These are phyloP conservation scores for Drosophila setosimentum DNA, from an alignment of 2,888 invertebrate genomes.

Conservation along the genomic window DNA sequence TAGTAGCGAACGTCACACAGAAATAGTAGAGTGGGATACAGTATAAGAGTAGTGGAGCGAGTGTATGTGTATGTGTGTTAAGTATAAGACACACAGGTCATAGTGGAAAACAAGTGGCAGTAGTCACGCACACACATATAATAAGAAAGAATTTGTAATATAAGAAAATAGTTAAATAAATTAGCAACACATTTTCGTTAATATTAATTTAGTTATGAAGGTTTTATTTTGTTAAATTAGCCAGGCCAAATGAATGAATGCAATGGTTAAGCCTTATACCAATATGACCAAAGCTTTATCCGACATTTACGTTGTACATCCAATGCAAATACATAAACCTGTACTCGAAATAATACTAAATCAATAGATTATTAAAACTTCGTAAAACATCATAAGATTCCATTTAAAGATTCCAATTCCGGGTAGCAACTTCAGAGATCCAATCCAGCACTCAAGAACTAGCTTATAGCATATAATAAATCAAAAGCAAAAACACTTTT, in stretches of 20 bases:
- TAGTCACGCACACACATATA: constrained; percentile 68
- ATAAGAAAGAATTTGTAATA: constrained; percentile 61
- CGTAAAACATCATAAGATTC: background rate
- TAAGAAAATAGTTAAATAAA: constrained; percentile 37
- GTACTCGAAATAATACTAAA: background rate
- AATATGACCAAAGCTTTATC: constrained; percentile 1
- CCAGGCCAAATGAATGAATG: constrained; percentile 52
- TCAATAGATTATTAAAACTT: background rate
- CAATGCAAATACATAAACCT: background rate
- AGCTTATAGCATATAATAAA: constrained; percentile 34
- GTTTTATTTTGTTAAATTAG: constrained; percentile 33
- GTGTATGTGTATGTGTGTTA: constrained; percentile 32
- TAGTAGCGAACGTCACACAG: constrained; percentile 41
- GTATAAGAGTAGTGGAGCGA: constrained; percentile 34
- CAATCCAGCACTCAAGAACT: constrained; percentile 27
- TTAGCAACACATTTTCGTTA: constrained; percentile 39
- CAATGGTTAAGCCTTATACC: constrained; percentile 24
- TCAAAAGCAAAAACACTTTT: constrained; percentile 45
- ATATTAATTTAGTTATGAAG: constrained; percentile 23
- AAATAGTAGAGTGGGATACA: constrained; percentile 22
- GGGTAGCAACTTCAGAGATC: background rate
- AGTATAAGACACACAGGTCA: constrained; percentile 54
- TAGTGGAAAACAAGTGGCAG: constrained; percentile 50
- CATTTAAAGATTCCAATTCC: background rate
- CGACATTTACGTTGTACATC: constrained; percentile 7